Evolutionary conservation across 2,888 invertebrate genomes (phyloP), one percentile per base, ranked within the genome.

Genomic region (Teinopalpus imperialis): DNA sequence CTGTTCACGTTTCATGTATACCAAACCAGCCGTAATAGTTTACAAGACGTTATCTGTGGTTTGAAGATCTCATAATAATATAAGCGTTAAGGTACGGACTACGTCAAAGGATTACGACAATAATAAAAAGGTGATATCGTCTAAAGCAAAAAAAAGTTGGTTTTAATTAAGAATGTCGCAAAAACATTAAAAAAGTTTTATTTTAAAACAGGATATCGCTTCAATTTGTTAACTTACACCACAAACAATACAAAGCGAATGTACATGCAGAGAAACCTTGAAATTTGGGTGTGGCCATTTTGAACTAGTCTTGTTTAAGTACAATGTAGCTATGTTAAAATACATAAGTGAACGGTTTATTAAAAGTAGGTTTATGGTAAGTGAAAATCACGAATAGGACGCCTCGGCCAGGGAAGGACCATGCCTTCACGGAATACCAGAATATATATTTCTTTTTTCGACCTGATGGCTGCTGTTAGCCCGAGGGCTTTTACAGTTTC

Each of bases 241-340:
- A 48, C 47, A 53, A 49, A 49, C 47, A 53, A 48, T 56, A 56
- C 58, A 59, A 52, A 52, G 55, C 42, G 43, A 58, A 61, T 54
- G 51, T 48, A 57, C 66, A 61, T 54, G 51, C 47, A 57, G 66
- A 59, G 66, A 69, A 70, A 74, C 57, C 58, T 62, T 66, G 49
- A 53, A 58, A 57, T 51, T 57, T 53, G 61, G 79, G 78, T 66
- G 76, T 66, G 74, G 70, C 53, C 29, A 40, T 54, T 45, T 54
- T 55, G 56, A 59, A 59, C 54, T 48, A 55, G 54, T 51, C 51
- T 68, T 59, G 65, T 57, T 55, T 61, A 54, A 70, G 69, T 67
- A 68, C 64, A 63, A 59, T 53, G 58, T 54, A 49, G 53, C 66
- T 66, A 64, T 63, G 59, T 66, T 53, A 36, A 53, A 58, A 51